Percentiles rank a stretch among this genome's conserved stretches.
Conservation (phyloP, 2,797 vertebrate genomes). For the Lepidocolaptes lacrymiger region DNA sequence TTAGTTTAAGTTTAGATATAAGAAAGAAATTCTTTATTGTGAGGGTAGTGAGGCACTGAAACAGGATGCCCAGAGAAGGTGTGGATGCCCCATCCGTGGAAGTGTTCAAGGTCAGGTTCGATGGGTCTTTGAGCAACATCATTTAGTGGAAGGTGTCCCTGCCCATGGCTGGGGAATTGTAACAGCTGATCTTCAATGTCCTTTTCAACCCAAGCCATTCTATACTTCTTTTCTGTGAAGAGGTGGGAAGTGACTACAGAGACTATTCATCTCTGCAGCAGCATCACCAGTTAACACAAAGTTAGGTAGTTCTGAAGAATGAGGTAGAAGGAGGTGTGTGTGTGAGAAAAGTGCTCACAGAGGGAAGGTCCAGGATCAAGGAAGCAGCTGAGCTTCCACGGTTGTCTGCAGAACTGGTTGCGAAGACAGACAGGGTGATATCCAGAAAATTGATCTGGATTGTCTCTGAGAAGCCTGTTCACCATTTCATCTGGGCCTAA, state of each 20-base stretch:
- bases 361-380: not conserved
- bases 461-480: not conserved
- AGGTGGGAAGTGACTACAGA: not conserved
- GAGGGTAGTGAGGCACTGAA: not conserved
- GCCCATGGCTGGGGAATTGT: not conserved
- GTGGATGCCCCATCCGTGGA: not conserved
- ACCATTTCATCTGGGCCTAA: not conserved
- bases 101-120: not conserved
- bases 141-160: not conserved
- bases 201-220: not conserved
- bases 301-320: not conserved
- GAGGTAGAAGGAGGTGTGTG: not conserved
- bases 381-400: not conserved
- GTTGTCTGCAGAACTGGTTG: not conserved
- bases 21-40: not conserved
- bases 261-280: not conserved
- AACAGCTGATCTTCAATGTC: not conserved
- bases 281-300: not conserved
- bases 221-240: not conserved
- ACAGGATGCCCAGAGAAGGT: not conserved
- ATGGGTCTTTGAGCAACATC: not conserved
- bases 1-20: not conserved
- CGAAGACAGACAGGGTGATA: not conserved
- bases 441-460: not conserved
- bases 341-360: not conserved